Base-by-base conservation (phyloP, 1,140 invertebrate species). In the Lucilia sericata region DNA sequence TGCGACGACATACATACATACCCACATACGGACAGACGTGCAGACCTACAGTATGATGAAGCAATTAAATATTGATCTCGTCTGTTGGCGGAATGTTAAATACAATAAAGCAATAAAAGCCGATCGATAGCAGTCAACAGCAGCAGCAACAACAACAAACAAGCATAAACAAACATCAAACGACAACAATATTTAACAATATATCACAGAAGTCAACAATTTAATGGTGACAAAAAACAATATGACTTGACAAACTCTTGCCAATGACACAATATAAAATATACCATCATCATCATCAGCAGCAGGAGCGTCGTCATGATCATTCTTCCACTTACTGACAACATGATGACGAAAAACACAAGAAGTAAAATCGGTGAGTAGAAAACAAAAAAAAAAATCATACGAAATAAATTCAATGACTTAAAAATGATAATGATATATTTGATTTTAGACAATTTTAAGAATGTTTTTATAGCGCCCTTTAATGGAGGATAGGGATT, bases 61-160 rank as follows among this genome's bases (percentile, higher is more conserved):
- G 83, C 78, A 84, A 84, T 84, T 82, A 84, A 84, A 84, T 81
- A 82, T 84, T 84, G 78, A 84, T 84, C 83, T 82, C 47, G 83
- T 84, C 76, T 80, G 42, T 84, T 84, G 42, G 42, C 60, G 17
- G 49, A 82, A 78, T 84, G 76, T 81, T 82, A 76, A 47, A 49
- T 17, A 84, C 83, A 84, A 84, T 84, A 84, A 81, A 84, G 78
- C 83, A 81, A 78, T 80, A 80, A 80, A 70, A 80, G 76, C 76
- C 76, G 76, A 42, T 80, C 25, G 25, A 30, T 30, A 30, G 25
- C 25, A 80, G 76, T 80, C 42, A 51, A 51, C 12, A 21, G 25
- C 25, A 30, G 25, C 25, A 1, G 3, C 19, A 36, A 19, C 36
- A 36, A 3, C 42, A 51, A 80, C 42, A 80, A 13, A 49, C 75